phyloP scores from a whole-genome alignment of 2,797 vertebrate species.

The Cirrhinus mrigala region DNA sequence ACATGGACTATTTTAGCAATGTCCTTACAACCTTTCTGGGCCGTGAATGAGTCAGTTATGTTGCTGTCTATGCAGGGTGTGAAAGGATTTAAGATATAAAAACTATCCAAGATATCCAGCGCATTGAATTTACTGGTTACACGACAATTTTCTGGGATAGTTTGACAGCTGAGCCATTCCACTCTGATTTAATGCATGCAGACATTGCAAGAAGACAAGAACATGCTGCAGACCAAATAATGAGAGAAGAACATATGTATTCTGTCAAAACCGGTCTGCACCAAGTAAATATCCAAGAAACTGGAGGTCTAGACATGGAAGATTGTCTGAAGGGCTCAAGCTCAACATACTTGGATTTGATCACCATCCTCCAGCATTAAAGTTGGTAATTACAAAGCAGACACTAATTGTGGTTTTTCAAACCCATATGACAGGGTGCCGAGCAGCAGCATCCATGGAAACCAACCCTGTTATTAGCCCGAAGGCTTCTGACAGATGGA shows the following conservation, averaged over 20 bases:
- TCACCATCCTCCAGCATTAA: conserved; percentile 39
- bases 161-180: conserved; percentile 17
- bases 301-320: conserved; percentile 15
- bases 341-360: conserved; percentile 37
- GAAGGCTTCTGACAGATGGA: conserved; percentile 58
- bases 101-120: background rate
- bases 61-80: too few species aligned
- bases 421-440: conserved; percentile 57
- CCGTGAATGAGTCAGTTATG: too few species aligned
- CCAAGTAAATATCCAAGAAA: conserved; percentile 24
- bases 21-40: too few species aligned
- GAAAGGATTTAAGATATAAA: background rate
- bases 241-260: conserved; percentile 25
- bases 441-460: conserved; percentile 40
- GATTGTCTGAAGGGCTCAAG: conserved; percentile 17
- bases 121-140: background rate
- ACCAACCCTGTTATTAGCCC: conserved; percentile 52
- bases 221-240: background rate
- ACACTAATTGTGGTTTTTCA: conserved; percentile 55
- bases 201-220: conserved; percentile 14
- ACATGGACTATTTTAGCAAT: too few species aligned
- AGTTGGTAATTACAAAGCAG: conserved; percentile 47
- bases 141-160: background rate
- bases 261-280: conserved; percentile 30
- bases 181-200: conserved; percentile 11